Evolutionary conservation across 2,797 vertebrate genomes (phyloP).

Genomic region (Manis javanica): DNA sequence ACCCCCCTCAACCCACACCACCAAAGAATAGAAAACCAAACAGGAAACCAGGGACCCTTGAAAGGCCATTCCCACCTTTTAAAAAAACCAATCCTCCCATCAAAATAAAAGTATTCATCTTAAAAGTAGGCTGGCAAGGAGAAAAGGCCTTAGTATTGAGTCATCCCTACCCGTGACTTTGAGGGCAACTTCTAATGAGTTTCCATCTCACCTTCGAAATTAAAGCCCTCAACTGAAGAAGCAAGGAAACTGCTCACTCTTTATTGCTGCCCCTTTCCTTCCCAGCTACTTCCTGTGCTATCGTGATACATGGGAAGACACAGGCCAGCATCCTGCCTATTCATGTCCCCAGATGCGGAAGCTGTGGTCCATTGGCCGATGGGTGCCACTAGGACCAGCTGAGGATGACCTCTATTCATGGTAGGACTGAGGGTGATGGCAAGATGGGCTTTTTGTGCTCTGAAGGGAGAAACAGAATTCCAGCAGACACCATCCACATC

Average conservation of each 20-base stretch:
- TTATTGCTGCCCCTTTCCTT: background rate
- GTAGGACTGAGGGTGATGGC: slow-evolving; percentile 78
- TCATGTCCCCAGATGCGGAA: slow-evolving; percentile 80
- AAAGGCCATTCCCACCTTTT: background rate
- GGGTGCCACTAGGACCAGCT: slow-evolving; percentile 89
- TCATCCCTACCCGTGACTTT: background rate
- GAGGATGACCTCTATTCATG: slow-evolving; percentile 88
- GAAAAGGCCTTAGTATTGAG: background rate
- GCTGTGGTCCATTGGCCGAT: slow-evolving; percentile 92
- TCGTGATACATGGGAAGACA: slow-evolving; percentile 84
- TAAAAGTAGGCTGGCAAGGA: background rate
- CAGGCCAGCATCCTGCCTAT: slow-evolving; percentile 60
- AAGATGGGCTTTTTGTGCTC: background rate
- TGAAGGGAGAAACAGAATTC: background rate
- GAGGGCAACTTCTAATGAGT: background rate
- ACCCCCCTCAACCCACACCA: background rate
- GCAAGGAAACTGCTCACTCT: background rate
- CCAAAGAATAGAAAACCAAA: background rate
- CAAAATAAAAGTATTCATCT: slow-evolving; percentile 45
- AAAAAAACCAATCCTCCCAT: background rate
- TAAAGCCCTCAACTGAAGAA: slow-evolving; percentile 7
- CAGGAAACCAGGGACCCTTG: background rate
- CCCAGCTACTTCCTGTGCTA: slow-evolving; percentile 92
- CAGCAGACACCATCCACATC: background rate
- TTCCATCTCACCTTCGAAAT: background rate